These are phyloP conservation scores for Leptoteleia sp. DNA, from an alignment of 1,140 invertebrate genomes.

Conservation along the genomic window DNA sequence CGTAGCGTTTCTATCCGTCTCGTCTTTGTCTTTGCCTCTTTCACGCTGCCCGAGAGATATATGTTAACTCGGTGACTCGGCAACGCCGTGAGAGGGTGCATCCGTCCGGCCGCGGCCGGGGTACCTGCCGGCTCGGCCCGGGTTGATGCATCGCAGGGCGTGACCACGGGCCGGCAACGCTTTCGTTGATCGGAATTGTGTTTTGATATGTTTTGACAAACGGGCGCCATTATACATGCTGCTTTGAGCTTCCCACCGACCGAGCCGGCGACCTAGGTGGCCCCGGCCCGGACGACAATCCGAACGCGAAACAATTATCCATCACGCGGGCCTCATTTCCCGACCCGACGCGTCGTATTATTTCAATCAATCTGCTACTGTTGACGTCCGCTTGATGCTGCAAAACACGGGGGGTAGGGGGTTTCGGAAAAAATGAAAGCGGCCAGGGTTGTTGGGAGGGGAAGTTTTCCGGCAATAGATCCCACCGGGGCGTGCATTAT, in stretches of 20 bases:
- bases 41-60: conserved; percentile 52
- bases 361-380: conserved; percentile 57
- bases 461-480: conserved; percentile 15
- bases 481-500: background rate
- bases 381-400: conserved; percentile 22
- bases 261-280: conserved; percentile 76
- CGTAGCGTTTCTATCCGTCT: conserved; percentile 20
- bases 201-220: conserved; percentile 82
- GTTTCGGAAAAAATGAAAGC: conserved; percentile 16
- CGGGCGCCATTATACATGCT: conserved; percentile 77
- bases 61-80: conserved; percentile 65
- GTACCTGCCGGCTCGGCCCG: conserved; percentile 48
- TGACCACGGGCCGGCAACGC: conserved; percentile 56
- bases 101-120: conserved; percentile 26
- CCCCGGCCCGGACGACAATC: conserved; percentile 48
- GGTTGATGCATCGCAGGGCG: conserved; percentile 66
- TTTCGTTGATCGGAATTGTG: conserved; percentile 72
- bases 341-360: conserved; percentile 44
- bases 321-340: conserved; percentile 48
- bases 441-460: background rate
- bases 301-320: conserved; percentile 62
- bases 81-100: conserved; percentile 51
- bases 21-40: conserved; percentile 52
- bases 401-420: background rate
- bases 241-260: conserved; percentile 72